Base-by-base conservation (phyloP, 2,888 invertebrate species). In the Microchrysa polita region DNA sequence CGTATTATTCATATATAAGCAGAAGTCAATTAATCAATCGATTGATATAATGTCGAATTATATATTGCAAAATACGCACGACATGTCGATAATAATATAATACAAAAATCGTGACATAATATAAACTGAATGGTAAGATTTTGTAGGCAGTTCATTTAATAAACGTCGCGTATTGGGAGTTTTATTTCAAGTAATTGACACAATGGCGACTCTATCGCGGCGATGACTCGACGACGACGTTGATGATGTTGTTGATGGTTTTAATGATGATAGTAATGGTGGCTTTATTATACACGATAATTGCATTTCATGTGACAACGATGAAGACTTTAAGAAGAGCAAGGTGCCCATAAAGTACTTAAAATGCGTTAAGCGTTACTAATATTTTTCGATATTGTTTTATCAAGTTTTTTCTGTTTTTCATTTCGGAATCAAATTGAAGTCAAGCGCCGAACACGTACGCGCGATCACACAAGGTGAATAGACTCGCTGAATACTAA, bases 51-150 rank as follows among this genome's bases (percentile, higher is more conserved):
- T n/a, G 48, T 48, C 48, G 48, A 48, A 48, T 48, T 48, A 34
- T n/a, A n/a, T 34, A 48, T 48, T 48, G 48, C 48, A 48, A 48
- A 48, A 48, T 48, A 48, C 16, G 12, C 48, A 48, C 14, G 48
- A 48, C 48, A 48, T 20, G 55, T 34, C 27, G 27, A 34, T 34
- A 34, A 16, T 5, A 2, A 18, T 55, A 55, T 55, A 55, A 55
- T 53, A 16, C 9, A 2, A n/a, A 55, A 55, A 55, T 55, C 55
- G 55, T 55, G 55, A 55, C 55, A 55, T 55, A 55, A 55, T 55
- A 55, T n/a, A n/a, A n/a, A 10, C 4, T 18, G 16, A 55, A 55
- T 55, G 55, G 22, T 48, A 48, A 16, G 55, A 10, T 20, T 55
- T 55, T n/a, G 55, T 55, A 55, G 18, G 55, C 55, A 55, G 16